phyloP scores from a whole-genome alignment of 2,888 invertebrate genomes.

The Drosophila fungiperda region DNA sequence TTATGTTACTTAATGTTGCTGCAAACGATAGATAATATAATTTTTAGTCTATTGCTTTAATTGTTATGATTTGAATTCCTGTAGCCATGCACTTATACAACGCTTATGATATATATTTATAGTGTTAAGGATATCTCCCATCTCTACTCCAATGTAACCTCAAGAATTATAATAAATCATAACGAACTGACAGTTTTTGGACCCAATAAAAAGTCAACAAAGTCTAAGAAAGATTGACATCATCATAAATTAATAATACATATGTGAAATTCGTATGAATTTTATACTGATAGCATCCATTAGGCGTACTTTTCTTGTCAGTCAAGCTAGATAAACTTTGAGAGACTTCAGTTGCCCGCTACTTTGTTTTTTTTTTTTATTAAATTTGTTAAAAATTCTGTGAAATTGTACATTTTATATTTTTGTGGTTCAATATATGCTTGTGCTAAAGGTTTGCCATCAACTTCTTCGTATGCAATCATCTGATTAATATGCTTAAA shows the following conservation, averaged over 20 bases:
- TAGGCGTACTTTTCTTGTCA: not conserved
- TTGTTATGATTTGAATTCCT: slow-evolving; percentile 8
- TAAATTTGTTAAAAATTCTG: slow-evolving; percentile 55
- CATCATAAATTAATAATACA: slow-evolving; percentile 46
- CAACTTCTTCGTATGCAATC: slow-evolving; percentile 42
- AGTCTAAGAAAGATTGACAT: slow-evolving; percentile 29
- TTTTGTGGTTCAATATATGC: slow-evolving; percentile 30
- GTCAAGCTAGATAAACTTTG: not conserved
- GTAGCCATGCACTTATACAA: not conserved
- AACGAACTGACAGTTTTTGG: slow-evolving; percentile 21
- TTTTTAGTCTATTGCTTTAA: not conserved
- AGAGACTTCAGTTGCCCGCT: not conserved
- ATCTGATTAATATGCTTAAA: slow-evolving; percentile 52
- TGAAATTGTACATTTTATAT: slow-evolving; percentile 17
- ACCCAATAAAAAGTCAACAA: slow-evolving; percentile 16
- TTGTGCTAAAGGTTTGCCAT: slow-evolving; percentile 49
- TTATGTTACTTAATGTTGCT: slow-evolving; percentile 21
- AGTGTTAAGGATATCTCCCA: not conserved
- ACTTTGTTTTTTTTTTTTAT: slow-evolving; percentile 49
- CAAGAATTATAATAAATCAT: slow-evolving; percentile 28
- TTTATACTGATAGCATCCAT: slow-evolving; percentile 11
- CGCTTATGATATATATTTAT: not conserved
- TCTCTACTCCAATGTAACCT: not conserved
- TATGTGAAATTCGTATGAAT: slow-evolving; percentile 27
- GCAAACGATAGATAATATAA: slow-evolving; percentile 17